phyloP scores from a whole-genome alignment of 2,113 vertebrate genomes.

The Sisor rabdophorus region DNA sequence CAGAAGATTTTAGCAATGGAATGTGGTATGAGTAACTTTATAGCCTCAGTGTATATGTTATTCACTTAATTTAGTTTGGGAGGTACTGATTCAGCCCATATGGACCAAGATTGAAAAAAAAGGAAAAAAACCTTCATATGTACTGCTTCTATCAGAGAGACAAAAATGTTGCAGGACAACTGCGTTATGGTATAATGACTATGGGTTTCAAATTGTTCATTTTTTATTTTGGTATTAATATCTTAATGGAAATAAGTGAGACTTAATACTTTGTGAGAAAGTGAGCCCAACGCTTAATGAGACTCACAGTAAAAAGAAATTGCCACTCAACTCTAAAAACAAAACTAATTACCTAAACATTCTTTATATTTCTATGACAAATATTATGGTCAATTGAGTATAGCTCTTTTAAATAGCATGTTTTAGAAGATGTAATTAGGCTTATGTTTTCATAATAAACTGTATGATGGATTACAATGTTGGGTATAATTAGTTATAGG shows the following conservation, averaged over 20 bases:
- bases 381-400: constrained; percentile 29
- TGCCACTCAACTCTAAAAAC: constrained; percentile 7
- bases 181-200: constrained; percentile 17
- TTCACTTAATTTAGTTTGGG: constrained; percentile 35
- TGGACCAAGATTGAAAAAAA: constrained; percentile 33
- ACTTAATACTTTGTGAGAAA: neutral
- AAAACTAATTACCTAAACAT: constrained; percentile 10
- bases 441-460: constrained; percentile 35
- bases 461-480: constrained; percentile 38
- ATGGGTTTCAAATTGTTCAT: constrained; percentile 6
- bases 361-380: constrained; percentile 21
- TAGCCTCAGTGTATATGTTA: constrained; percentile 50
- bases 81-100: constrained; percentile 48
- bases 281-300: neutral
- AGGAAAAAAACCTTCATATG: constrained; percentile 18
- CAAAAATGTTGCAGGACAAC: constrained; percentile 15
- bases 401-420: constrained; percentile 28
- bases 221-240: neutral
- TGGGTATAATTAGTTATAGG: constrained; percentile 37
- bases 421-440: constrained; percentile 29
- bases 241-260: too few relatives aligned
- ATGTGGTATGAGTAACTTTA: constrained; percentile 51
- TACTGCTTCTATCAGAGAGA: constrained; percentile 18
- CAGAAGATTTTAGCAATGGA: constrained; percentile 44
- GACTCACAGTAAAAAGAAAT: neutral